Percentiles rank a stretch among this genome's conserved stretches.
Evolutionary conservation across 2,888 invertebrate species (phyloP).

Genomic region (Cantharis lateralis): DNA sequence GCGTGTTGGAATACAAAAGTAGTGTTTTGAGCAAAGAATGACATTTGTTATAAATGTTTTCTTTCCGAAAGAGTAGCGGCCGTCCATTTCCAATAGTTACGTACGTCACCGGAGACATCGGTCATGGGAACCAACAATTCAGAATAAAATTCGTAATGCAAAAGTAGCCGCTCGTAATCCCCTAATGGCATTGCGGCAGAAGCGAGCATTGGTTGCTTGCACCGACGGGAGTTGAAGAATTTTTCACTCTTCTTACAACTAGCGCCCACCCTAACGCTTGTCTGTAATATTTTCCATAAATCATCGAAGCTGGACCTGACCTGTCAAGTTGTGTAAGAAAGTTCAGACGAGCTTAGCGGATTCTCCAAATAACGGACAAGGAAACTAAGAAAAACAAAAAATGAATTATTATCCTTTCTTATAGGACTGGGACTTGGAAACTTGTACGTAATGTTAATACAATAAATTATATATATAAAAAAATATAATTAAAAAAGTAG

Average conservation of each 20-base stretch:
- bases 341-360: constrained; percentile 46
- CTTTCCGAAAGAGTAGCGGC: constrained; percentile 25
- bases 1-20: constrained; percentile 34
- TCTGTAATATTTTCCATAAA: constrained; percentile 59
- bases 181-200: constrained; percentile 44
- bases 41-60: constrained; percentile 45
- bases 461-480: neutral
- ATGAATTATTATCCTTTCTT: constrained; percentile 50
- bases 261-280: constrained; percentile 39
- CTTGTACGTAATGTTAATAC: constrained; percentile 13
- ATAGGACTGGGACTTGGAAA: constrained; percentile 7
- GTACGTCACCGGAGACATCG: constrained; percentile 37
- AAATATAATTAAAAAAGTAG: neutral
- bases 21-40: constrained; percentile 37
- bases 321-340: constrained; percentile 49
- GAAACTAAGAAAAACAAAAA: constrained; percentile 42
- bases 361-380: constrained; percentile 37
- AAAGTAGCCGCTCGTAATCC: constrained; percentile 49
- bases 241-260: constrained; percentile 50
- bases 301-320: constrained; percentile 54
- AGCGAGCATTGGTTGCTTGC: constrained; percentile 40
- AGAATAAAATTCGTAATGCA: constrained; percentile 50
- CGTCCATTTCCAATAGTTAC: constrained; percentile 35
- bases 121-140: constrained; percentile 42
- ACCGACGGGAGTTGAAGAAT: constrained; percentile 48